Evolutionary conservation across 92 coral and sea anemone species (phyloP).

Genomic region (Montipora capitata): DNA sequence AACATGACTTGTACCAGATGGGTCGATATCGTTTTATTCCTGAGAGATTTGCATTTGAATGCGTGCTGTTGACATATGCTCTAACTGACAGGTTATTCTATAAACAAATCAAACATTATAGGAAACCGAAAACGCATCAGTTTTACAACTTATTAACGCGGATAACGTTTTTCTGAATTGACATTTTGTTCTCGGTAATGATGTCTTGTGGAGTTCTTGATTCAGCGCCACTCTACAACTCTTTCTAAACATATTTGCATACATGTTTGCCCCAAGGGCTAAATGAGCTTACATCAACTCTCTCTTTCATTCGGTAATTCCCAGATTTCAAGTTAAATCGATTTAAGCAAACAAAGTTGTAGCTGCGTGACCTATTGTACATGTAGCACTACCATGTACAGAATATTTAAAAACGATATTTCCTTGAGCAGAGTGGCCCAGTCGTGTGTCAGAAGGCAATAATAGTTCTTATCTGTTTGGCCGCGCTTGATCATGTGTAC

Average conservation of each 20-base stretch:
- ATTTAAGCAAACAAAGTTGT: background rate
- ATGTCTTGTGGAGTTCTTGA: too few species aligned
- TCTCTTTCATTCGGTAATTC: too few species aligned
- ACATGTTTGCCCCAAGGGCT: too few species aligned
- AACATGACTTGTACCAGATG: background rate
- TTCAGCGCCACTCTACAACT: too few species aligned
- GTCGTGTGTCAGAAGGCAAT: background rate
- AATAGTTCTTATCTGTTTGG: background rate
- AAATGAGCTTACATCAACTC: too few species aligned
- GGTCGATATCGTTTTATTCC: slow-evolving; percentile 23
- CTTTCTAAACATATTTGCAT: too few species aligned
- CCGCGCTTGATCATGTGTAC: too few species aligned
- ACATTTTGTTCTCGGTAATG: background rate
- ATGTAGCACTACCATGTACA: background rate
- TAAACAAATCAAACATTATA: slow-evolving; percentile 14
- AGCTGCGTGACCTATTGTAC: too few species aligned
- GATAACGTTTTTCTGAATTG: background rate
- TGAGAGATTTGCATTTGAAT: slow-evolving; percentile 43
- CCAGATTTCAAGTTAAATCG: background rate
- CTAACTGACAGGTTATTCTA: slow-evolving; percentile 29
- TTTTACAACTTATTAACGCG: background rate
- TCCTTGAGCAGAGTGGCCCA: slow-evolving; percentile 10
- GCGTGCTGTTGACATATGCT: background rate
- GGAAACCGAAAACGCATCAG: background rate
- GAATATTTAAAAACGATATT: background rate